These are phyloP conservation scores for Balaenoptera acutorostrata DNA, from an alignment of 2,113 vertebrate species.

Conservation along the genomic window DNA sequence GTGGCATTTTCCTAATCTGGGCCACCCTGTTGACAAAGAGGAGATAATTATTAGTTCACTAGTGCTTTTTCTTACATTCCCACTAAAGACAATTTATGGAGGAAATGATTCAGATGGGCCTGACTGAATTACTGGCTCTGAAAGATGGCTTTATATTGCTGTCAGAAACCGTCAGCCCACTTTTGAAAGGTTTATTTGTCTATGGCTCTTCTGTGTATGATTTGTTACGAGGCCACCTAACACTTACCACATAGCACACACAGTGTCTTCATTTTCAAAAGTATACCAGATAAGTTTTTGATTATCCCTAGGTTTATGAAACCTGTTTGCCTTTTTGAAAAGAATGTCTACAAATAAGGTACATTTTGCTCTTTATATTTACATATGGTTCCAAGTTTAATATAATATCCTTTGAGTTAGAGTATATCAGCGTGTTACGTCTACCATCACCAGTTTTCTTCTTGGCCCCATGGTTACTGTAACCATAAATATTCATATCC, in stretches of 20 bases:
- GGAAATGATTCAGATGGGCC: constrained; percentile 51
- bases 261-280: constrained; percentile 34
- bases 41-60: constrained; percentile 41
- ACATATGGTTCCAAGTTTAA: background rate
- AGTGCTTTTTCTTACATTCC: constrained; percentile 4
- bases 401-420: background rate
- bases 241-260: background rate
- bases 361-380: background rate
- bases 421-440: background rate
- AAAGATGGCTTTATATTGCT: constrained; percentile 50
- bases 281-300: constrained; percentile 22
- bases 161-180: constrained; percentile 42
- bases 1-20: constrained; percentile 34
- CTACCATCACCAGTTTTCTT: background rate
- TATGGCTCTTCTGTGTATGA: constrained; percentile 9
- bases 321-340: background rate
- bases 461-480: background rate
- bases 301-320: background rate
- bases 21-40: constrained; percentile 39
- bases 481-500: background rate
- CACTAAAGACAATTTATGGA: constrained; percentile 39
- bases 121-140: constrained; percentile 44
- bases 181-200: constrained; percentile 51
- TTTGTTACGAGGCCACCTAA: constrained; percentile 23
- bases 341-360: constrained; percentile 1